These are phyloP conservation scores for Pherbina coryleti DNA, from an alignment of 2,888 invertebrate species.

Conservation along the genomic window DNA sequence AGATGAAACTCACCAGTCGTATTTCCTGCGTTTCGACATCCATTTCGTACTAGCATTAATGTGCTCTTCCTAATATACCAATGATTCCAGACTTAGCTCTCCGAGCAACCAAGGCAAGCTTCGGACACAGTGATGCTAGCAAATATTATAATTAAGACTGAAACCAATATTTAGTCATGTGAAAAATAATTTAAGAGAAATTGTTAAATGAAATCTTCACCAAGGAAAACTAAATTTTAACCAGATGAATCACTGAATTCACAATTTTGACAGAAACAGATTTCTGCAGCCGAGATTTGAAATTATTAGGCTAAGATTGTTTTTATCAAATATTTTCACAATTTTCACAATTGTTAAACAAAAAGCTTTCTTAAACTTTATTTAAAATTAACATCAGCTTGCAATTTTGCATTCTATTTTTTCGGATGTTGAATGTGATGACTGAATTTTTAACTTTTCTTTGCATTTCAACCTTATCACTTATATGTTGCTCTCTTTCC, in stretches of 20 bases:
- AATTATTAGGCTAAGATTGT: neutral
- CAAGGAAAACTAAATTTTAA: neutral
- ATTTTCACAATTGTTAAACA: too few species aligned
- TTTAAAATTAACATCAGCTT: neutral
- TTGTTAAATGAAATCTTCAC: neutral
- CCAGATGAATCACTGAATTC: conserved; percentile 5
- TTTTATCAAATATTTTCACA: too few species aligned
- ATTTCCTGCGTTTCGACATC: conserved; percentile 68
- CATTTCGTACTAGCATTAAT: conserved; percentile 53
- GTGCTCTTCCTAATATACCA: conserved; percentile 23
- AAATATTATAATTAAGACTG: neutral
- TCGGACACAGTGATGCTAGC: neutral
- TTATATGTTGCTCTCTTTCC: too few species aligned
- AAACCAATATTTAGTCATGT: conserved; percentile 9
- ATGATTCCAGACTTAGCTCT: neutral
- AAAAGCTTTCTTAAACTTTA: too few species aligned
- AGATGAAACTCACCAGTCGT: conserved; percentile 53
- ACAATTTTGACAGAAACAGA: neutral
- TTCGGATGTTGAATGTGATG: conserved; percentile 5
- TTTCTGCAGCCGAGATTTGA: neutral
- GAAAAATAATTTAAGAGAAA: neutral
- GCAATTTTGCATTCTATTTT: neutral
- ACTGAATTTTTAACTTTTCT: conserved; percentile 10
- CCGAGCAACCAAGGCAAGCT: neutral
- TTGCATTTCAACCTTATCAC: too few species aligned